Base-by-base conservation (phyloP, 92 coral and sea anemone genomes). In the Palythoa heliodiscus region DNA sequence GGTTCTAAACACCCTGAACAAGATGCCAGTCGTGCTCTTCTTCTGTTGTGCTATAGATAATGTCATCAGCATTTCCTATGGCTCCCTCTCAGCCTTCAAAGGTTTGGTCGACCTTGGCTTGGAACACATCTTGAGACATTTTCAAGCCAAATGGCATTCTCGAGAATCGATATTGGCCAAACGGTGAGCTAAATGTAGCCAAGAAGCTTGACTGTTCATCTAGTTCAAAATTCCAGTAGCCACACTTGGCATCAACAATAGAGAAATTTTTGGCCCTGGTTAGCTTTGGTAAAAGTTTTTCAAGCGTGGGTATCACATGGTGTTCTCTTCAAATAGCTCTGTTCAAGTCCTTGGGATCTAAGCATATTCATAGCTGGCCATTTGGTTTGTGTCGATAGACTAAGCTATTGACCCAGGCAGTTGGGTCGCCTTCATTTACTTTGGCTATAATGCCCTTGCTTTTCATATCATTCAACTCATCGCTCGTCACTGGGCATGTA, bases 11-110 rank as follows among this genome's bases (percentile, higher is more conserved):
- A n/a, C 15, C 15, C 15, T 55, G 16, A 14, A 55, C 15, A 12
- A 77, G 20, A 67, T 81, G 81, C 11, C 55, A 78, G 68, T 82
- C 88, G 50, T 90, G 90, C 22, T 90, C 90, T 29, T 29, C 35
- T 29, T 29, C 35, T 29, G 0, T 29, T 29, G 23, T 80, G 17
- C 82, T 90, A 54, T 3, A 76, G n/a, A 90, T 38, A 8, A 89
- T 86, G 92, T 91, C 92, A 29, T 29, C 0, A 1, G 35, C 35
- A 29, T 0, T 29, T 29, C 35, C 35, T 29, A 29, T 29, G 35
- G 1, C 35, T 29, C 35, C 35, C 35, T 29, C 35, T 0, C 35
- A 29, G 35, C 35, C 35, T 29, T 29, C 35, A 29, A 29, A 29
- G 35, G 35, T 29, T 29, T 0, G 35, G 35, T 29, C 35, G 35